Percentiles rank a stretch among this genome's conserved stretches.
These are phyloP conservation scores for Geopemphigus sp. DNA, from an alignment of 1,140 invertebrate species.

Conservation along the genomic window DNA sequence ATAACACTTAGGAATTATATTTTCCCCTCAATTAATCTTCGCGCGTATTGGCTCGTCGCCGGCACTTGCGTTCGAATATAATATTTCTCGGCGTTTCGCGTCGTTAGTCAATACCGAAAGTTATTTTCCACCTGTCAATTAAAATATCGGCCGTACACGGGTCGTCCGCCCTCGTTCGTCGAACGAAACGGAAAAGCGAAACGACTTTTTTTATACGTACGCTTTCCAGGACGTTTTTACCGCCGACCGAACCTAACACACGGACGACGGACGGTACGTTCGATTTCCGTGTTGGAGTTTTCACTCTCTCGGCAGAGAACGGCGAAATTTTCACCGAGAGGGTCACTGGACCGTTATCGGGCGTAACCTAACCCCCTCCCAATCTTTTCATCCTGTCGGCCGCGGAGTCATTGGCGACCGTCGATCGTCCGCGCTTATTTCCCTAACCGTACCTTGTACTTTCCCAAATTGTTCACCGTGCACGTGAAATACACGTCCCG, in stretches of 20 bases:
- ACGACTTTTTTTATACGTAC: no score
- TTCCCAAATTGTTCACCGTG: slow-evolving; percentile 80
- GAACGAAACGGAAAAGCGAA: slow-evolving; percentile 25
- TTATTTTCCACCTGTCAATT: slow-evolving; percentile 44
- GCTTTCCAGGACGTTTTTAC: no score
- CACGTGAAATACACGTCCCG: slow-evolving; percentile 84
- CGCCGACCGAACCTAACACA: no score
- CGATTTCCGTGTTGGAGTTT: no score
- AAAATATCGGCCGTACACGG: slow-evolving; percentile 24
- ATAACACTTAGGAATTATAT: slow-evolving; percentile 36
- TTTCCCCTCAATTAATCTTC: slow-evolving; percentile 43
- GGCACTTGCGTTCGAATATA: background rate
- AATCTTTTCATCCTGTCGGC: background rate
- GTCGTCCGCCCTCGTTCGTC: no score
- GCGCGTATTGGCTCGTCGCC: background rate
- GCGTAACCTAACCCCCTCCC: no score
- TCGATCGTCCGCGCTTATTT: background rate
- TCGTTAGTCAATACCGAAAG: slow-evolving; percentile 44
- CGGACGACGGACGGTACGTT: no score
- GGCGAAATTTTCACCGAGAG: background rate
- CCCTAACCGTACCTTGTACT: slow-evolving; percentile 79
- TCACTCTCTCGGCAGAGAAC: no score
- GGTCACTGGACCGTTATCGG: background rate
- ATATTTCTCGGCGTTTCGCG: background rate
- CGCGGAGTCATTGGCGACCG: slow-evolving; percentile 21